phyloP scores from a whole-genome alignment of 2,797 vertebrate species.

The Dromococcyx pavoninus region DNA sequence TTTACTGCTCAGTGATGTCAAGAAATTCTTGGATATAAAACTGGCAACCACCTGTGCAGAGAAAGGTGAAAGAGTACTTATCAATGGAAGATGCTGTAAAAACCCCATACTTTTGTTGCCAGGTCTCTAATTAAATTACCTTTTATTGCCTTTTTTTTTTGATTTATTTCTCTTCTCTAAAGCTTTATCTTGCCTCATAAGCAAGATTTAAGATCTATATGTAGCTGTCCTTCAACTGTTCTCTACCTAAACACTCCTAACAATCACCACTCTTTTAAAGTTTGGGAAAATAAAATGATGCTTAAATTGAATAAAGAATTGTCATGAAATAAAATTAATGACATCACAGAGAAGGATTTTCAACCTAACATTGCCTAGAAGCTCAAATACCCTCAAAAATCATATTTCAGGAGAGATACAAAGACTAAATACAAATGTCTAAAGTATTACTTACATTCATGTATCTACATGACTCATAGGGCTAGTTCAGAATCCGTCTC shows the following conservation, averaged over 20 bases:
- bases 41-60: background rate
- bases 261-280: background rate
- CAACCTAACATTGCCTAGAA: background rate
- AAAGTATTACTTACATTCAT: background rate
- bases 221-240: conserved; percentile 44
- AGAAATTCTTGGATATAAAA: conserved; percentile 49
- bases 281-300: conserved; percentile 11
- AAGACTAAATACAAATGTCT: background rate
- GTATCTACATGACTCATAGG: background rate
- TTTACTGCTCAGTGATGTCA: conserved; percentile 12
- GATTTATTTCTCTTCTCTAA: conserved; percentile 63
- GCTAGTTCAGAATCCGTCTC: background rate
- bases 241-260: background rate
- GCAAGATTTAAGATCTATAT: conserved; percentile 43
- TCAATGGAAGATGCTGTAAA: conserved; percentile 47
- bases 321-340: background rate
- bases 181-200: conserved; percentile 43
- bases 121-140: conserved; percentile 66
- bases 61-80: conserved; percentile 47
- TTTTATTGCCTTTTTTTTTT: conserved; percentile 25
- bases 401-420: background rate
- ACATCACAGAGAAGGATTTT: background rate
- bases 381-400: background rate
- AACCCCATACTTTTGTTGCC: conserved; percentile 49
- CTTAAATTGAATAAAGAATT: background rate